Conservation (phyloP, 2,888 invertebrate genomes). For the Helobdella robusta region DNA sequence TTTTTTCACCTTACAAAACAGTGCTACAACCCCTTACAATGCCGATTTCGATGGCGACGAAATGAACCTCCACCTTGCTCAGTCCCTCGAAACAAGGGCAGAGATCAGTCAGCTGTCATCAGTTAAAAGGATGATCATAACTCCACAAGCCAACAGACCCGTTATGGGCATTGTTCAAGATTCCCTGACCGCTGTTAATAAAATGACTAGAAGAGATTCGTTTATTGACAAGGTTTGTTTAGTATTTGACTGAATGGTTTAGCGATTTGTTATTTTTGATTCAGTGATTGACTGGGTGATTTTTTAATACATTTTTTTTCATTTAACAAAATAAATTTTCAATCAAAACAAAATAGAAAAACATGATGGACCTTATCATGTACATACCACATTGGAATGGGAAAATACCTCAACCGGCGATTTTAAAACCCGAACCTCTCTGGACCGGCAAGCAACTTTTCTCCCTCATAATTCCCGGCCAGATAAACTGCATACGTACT, state of each 20-base stretch:
- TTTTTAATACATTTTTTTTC: background rate
- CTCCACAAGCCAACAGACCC: slow-evolving; percentile 94
- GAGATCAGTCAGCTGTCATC: slow-evolving; percentile 95
- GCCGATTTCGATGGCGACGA: slow-evolving; percentile 99
- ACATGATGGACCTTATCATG: slow-evolving; percentile 98
- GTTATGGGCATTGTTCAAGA: slow-evolving; percentile 99
- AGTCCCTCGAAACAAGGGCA: slow-evolving; percentile 93
- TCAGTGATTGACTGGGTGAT: no score
- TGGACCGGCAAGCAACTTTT: slow-evolving; percentile 97
- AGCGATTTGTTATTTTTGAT: background rate
- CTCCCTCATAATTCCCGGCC: slow-evolving; percentile 88
- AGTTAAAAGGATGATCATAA: slow-evolving; percentile 94
- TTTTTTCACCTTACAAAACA: slow-evolving; percentile 44
- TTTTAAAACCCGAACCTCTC: slow-evolving; percentile 84
- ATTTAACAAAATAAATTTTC: background rate
- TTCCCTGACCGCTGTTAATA: slow-evolving; percentile 90
- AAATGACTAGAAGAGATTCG: slow-evolving; percentile 98
- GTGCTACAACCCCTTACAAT: slow-evolving; percentile 96
- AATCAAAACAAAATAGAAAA: slow-evolving; percentile 55
- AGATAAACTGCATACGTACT: slow-evolving; percentile 92
- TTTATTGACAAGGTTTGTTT: slow-evolving; percentile 72
- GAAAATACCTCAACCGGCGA: slow-evolving; percentile 94
- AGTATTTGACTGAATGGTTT: background rate
- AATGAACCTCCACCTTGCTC: slow-evolving; percentile 98
- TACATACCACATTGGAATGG: slow-evolving; percentile 98